Evolutionary conservation across 2,888 invertebrate species (phyloP), one percentile per base, ranked within the genome.

Genomic region (Cheilosia impressa): DNA sequence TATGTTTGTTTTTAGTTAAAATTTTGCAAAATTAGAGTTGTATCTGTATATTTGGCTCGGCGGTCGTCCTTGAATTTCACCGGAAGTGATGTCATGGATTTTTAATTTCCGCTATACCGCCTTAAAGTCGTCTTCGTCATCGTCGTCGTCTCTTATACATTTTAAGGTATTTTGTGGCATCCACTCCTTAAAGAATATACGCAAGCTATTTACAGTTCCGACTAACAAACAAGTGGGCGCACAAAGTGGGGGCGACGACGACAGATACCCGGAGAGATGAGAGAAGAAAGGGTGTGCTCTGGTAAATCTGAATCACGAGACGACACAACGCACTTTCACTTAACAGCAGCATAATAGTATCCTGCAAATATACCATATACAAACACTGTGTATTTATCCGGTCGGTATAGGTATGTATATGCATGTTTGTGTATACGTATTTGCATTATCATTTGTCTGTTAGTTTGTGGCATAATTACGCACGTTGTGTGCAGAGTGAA

Each of bases 401-500:
- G 71, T 76, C 24, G 52, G 60, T 82, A 41, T 57, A 15, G 27
- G 27, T 47, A 17, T 10, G 2, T 60, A 47, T 10, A n/a, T 57
- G 34, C 38, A 41, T 34, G 10, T 22, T 43, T 71, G 50, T 45
- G 19, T 50, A 41, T 43, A 63, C 41, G 71, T 76, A 71, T 85
- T 76, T 85, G 85, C 76, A 85, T 85, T 85, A 85, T 85, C 65
- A 85, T 85, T 81, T 85, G 81, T 81, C 85, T 85, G 81, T 77
- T 85, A 81, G 85, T 85, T 85, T 85, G 85, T 85, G 81, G 85
- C 85, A 81, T 85, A 85, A 85, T 85, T 85, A 85, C 85, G 85
- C 85, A 85, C 85, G 81, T 81, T 85, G 85, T 81, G 85, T 81
- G 84, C 81, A 85, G 78, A 88, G 89, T 79, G 87, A 89, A 89